Evolutionary conservation across 2,888 invertebrate genomes (phyloP).

Genomic region (Gordius sp.): DNA sequence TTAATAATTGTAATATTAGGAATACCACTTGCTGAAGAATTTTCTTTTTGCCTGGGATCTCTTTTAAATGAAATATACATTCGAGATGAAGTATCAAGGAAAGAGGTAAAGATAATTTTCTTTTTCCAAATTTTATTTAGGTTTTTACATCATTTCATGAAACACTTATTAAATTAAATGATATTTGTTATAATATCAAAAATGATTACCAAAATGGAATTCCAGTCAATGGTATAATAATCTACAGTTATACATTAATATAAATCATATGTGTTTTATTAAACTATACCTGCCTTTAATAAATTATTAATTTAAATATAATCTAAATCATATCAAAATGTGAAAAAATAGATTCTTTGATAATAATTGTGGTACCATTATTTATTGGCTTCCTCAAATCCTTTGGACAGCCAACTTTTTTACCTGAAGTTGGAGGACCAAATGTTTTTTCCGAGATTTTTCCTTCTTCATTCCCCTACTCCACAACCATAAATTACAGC

Average conservation of each 20-base stretch:
- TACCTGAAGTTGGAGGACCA: neutral
- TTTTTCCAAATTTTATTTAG: neutral
- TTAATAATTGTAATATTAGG: neutral
- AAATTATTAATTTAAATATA: neutral
- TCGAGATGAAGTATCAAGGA: neutral
- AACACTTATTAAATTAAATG: slow-evolving; percentile 6
- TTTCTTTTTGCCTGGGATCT: neutral
- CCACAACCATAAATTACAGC: too few species aligned
- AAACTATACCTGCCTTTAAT: neutral
- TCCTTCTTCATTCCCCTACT: slow-evolving; percentile 10
- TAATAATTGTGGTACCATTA: neutral
- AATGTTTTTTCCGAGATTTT: slow-evolving; percentile 3
- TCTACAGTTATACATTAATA: neutral
- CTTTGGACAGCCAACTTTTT: slow-evolving; percentile 4
- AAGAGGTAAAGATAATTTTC: neutral
- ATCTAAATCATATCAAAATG: too few species aligned
- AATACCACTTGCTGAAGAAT: slow-evolving; percentile 9
- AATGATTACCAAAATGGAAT: slow-evolving; percentile 11
- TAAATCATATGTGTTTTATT: neutral
- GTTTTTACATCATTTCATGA: neutral
- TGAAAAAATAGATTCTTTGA: neutral
- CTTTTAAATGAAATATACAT: slow-evolving; percentile 11
- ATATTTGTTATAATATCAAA: neutral
- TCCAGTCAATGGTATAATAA: neutral
- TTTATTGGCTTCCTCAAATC: neutral